Evolutionary conservation across 1,140 invertebrate species (phyloP), one percentile per base, ranked within the genome.

Genomic region (Paralvinella palmiformis): DNA sequence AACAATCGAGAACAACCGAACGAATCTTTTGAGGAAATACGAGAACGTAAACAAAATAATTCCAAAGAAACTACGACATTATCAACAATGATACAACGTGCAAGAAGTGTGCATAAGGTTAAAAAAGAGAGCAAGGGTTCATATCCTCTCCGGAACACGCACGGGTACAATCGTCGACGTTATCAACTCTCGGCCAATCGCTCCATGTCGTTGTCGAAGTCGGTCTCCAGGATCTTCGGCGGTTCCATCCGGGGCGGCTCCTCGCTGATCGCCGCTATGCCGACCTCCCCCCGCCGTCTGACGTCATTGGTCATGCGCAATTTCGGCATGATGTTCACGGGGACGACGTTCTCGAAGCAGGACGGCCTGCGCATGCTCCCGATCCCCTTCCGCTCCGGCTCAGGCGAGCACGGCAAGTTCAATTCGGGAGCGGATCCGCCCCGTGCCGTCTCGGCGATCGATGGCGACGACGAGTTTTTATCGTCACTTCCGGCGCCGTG

Each of bases 261-360:
- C 33, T 57, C 55, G 27, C 27, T 32, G 27, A 57, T 22, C 15
- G 33, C 48, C 2, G 55, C 29, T 22, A 44, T 41, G 24, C 24
- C 33, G 24, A 35, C 24, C 13, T 24, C 56, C 13, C 56, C 24
- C 24, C 32, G 33, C 10, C 24, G 15, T 10, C 13, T 7, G 13
- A 22, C 50, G 13, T 27, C 24, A 10, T 53, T 53, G 10, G n/a
- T 10, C n/a, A 13, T 41, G 5, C 55, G 55, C 35, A 20, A 33
- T 27, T 35, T 31, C n/a, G 32, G 48, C 35, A 36, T 35, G 10
- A 66, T 55, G 36, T 24, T 62, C 20, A 66, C 36, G 2, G 59
- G 59, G 22, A 66, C 52, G 20, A 66, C 64, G 36, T 45, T 52
- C 48, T 66, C 64, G 48, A 66, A 33, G 64, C 64, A 66, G 15